Evolutionary conservation across 2,888 invertebrate species (phyloP).

Genomic region (Campoplex nolae): DNA sequence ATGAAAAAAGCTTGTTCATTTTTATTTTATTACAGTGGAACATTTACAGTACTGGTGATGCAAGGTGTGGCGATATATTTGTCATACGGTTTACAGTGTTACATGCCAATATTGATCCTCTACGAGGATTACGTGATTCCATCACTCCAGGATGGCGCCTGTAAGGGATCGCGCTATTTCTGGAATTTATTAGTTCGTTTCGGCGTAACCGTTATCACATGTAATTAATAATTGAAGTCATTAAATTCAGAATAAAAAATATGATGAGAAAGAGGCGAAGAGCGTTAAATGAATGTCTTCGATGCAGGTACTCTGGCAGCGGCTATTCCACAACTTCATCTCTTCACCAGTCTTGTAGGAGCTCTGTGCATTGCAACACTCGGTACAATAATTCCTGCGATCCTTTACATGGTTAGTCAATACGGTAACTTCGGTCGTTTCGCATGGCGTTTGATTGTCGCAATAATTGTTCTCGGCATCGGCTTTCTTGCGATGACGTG

Average conservation of each 20-base stretch:
- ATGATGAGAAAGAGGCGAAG: background rate
- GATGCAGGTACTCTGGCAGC: constrained; percentile 73
- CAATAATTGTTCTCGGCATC: constrained; percentile 67
- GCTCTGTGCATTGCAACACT: constrained; percentile 73
- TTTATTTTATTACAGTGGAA: constrained; percentile 55
- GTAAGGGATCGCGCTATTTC: constrained; percentile 66
- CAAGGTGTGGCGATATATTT: constrained; percentile 75
- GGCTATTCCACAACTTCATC: constrained; percentile 73
- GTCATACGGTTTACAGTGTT: constrained; percentile 77
- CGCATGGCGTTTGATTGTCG: constrained; percentile 74
- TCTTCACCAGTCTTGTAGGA: constrained; percentile 75
- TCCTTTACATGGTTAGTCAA: constrained; percentile 73
- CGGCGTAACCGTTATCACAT: constrained; percentile 72
- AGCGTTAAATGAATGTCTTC: constrained; percentile 39
- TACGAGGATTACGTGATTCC: constrained; percentile 70
- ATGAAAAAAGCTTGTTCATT: background rate
- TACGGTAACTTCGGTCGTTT: constrained; percentile 71
- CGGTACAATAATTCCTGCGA: constrained; percentile 74
- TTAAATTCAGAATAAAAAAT: background rate
- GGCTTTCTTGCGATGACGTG: constrained; percentile 70
- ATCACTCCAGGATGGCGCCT: constrained; percentile 64
- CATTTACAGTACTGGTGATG: constrained; percentile 70
- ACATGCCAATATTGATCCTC: constrained; percentile 75
- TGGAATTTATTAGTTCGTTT: constrained; percentile 75
- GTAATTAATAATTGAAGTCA: constrained; percentile 57